A percentile compares a stretch with the other conserved stretches of the same genome.
Evolutionary conservation across 2,113 vertebrate species (phyloP).

Genomic region (Notarius lentiginosus): DNA sequence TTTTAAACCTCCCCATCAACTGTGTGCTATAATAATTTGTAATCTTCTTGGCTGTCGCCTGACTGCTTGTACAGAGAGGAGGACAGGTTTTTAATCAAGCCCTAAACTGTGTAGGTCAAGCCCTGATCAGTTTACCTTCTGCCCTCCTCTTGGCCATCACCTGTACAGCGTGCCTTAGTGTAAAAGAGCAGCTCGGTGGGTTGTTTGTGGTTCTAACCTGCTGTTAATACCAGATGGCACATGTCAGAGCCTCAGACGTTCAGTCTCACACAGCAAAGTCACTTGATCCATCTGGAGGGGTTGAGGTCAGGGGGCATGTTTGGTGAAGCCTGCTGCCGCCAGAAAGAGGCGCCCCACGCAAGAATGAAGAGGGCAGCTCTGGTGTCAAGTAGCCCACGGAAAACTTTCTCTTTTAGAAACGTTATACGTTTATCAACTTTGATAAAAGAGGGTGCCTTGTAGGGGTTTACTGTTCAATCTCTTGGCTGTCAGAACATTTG

Average conservation of each 20-base stretch:
- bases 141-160: background rate
- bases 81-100: conserved; percentile 52
- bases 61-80: conserved; percentile 54
- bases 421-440: background rate
- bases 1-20: background rate
- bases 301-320: conserved; percentile 48
- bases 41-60: conserved; percentile 64
- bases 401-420: background rate
- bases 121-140: background rate
- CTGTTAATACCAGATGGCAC: conserved; percentile 42
- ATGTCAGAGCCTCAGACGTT: conserved; percentile 31
- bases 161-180: background rate
- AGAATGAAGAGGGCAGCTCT: conserved; percentile 30
- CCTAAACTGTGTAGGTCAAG: conserved; percentile 46
- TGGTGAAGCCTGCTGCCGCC: conserved; percentile 33
- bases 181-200: background rate
- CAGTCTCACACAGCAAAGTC: conserved; percentile 38
- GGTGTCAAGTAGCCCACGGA: conserved; percentile 10
- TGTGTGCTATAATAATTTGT: conserved; percentile 51
- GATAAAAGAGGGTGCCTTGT: background rate
- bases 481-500: background rate
- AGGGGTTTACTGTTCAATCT: background rate
- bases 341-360: conserved; percentile 27
- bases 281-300: conserved; percentile 43
- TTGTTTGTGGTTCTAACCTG: conserved; percentile 23